Conservation (phyloP, 2,113 vertebrate species). For the Formicarius rufipectus region DNA sequence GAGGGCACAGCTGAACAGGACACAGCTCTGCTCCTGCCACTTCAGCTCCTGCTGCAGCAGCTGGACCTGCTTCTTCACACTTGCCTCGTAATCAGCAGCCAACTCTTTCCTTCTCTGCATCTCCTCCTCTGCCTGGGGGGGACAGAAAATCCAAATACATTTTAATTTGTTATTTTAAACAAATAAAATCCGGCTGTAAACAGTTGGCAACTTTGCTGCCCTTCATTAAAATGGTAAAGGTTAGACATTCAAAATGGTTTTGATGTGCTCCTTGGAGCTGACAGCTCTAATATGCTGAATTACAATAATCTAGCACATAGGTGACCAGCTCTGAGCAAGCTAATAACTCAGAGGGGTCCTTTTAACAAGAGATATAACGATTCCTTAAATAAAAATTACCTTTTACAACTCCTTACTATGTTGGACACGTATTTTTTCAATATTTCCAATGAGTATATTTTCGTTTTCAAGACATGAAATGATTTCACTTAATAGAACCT, state of each 20-base stretch:
- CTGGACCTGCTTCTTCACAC: slow-evolving; percentile 75
- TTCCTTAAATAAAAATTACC: neutral
- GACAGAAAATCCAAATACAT: neutral
- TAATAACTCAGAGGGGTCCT: neutral
- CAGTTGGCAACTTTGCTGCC: neutral
- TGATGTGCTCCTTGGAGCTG: neutral
- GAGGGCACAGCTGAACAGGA: slow-evolving; percentile 52
- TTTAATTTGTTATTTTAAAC: neutral
- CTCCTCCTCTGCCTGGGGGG: slow-evolving; percentile 77
- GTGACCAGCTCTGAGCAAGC: neutral
- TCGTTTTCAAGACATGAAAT: neutral
- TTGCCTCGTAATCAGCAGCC: slow-evolving; percentile 72
- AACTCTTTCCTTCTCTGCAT: slow-evolving; percentile 67
- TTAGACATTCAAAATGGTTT: neutral
- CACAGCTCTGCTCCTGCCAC: slow-evolving; percentile 65
- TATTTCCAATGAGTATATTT: neutral
- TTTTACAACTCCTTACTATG: neutral
- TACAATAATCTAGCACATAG: neutral
- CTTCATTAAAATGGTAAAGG: neutral
- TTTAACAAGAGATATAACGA: neutral
- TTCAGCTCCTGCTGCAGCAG: slow-evolving; percentile 65
- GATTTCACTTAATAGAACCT: neutral
- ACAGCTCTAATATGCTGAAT: neutral
- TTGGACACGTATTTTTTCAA: too few species aligned
- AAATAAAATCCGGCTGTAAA: neutral